These are phyloP conservation scores for Patella caerulea DNA, from an alignment of 2,888 invertebrate genomes.

Conservation along the genomic window DNA sequence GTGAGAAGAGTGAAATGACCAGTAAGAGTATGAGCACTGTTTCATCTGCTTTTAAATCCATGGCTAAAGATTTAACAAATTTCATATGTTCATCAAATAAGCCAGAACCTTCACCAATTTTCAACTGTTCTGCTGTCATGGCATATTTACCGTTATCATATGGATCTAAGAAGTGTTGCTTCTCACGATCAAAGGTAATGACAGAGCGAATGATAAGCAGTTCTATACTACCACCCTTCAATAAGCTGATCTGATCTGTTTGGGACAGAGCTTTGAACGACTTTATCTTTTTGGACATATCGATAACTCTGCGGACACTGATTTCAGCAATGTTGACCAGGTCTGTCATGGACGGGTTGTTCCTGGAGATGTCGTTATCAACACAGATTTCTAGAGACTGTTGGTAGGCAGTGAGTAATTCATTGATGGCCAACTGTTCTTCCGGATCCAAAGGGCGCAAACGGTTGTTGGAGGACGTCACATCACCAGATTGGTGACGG, in stretches of 20 bases:
- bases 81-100: constrained; percentile 72
- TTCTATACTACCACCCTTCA: constrained; percentile 97
- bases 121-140: constrained; percentile 90
- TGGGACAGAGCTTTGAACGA: constrained; percentile 96
- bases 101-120: constrained; percentile 77
- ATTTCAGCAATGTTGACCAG: constrained; percentile 72
- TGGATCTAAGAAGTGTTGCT: constrained; percentile 86
- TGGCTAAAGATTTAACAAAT: constrained; percentile 77
- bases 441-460: constrained; percentile 58
- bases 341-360: constrained; percentile 64
- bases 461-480: constrained; percentile 49
- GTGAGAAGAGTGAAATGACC: constrained; percentile 92
- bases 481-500: constrained; percentile 53
- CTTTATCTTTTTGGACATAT: constrained; percentile 76
- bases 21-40: constrained; percentile 92
- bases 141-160: constrained; percentile 74
- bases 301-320: constrained; percentile 81
- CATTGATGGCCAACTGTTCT: constrained; percentile 64
- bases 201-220: constrained; percentile 96
- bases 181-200: constrained; percentile 91
- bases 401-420: constrained; percentile 66
- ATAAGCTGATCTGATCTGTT: constrained; percentile 89
- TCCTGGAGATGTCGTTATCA: constrained; percentile 60
- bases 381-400: constrained; percentile 68
- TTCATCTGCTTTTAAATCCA: constrained; percentile 88